Percentiles rank a stretch among this genome's conserved stretches.
phyloP scores from a whole-genome alignment of 2,113 vertebrate genomes.

The Chamaetylas fuelleborni region DNA sequence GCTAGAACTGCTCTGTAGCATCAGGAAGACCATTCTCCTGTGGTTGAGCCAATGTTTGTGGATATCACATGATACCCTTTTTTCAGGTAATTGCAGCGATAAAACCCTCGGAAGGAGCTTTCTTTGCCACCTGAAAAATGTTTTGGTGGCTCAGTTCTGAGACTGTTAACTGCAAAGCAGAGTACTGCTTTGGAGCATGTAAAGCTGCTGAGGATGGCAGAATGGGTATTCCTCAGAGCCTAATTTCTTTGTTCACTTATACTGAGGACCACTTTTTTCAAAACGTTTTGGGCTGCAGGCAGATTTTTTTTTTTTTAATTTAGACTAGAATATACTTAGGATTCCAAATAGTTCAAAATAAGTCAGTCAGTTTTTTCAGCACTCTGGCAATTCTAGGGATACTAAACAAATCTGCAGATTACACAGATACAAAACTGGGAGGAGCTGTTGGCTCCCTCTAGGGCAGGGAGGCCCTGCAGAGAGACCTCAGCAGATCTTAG shows the following conservation, averaged over 20 bases:
- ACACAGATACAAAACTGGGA: neutral
- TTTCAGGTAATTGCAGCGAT: neutral
- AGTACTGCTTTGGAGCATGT: neutral
- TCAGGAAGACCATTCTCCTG: neutral
- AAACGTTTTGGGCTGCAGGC: neutral
- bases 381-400: neutral
- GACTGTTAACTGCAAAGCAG: neutral
- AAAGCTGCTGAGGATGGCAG: neutral
- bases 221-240: neutral
- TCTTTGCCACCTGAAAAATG: neutral
- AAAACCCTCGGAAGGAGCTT: neutral
- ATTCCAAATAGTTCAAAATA: neutral
- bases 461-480: neutral
- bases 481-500: neutral
- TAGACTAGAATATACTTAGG: neutral
- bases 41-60: neutral
- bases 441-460: neutral
- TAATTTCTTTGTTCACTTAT: neutral
- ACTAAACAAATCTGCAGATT: fast-evolving
- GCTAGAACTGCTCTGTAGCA: neutral
- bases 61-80: neutral
- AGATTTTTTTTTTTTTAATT: neutral
- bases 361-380: neutral
- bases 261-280: neutral
- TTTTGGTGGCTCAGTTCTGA: neutral